Conservation (phyloP, 2,888 invertebrate species). For the Leptinotarsa rubiginosa region DNA sequence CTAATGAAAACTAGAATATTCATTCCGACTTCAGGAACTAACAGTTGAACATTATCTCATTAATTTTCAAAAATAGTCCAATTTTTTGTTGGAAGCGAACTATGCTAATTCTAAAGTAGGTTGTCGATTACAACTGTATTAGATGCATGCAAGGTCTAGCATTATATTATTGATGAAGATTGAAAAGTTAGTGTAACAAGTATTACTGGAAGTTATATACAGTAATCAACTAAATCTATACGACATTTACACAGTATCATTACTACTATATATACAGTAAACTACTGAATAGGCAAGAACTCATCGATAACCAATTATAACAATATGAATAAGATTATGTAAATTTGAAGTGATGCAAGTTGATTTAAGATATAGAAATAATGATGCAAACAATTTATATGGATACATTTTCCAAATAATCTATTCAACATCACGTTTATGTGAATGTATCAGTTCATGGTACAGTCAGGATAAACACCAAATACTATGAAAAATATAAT, state of each 20-base stretch:
- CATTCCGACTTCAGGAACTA: too few species aligned
- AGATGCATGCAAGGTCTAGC: slow-evolving; percentile 26
- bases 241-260: background rate
- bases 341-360: background rate
- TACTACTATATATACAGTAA: background rate
- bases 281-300: slow-evolving; percentile 8
- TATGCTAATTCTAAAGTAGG: background rate
- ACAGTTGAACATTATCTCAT: too few species aligned
- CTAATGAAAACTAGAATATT: too few species aligned
- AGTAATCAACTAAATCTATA: background rate
- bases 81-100: background rate
- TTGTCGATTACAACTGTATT: background rate
- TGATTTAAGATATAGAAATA: background rate
- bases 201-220: slow-evolving; percentile 17
- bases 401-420: background rate
- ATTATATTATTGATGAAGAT: slow-evolving; percentile 1
- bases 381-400: too few species aligned
- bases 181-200: slow-evolving; percentile 32
- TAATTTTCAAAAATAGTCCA: too few species aligned
- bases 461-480: background rate
- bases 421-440: background rate
- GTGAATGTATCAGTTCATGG: background rate
- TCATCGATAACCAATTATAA: background rate
- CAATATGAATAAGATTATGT: background rate
- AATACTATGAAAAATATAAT: too few species aligned